Evolutionary conservation across 37 sponge, comb jelly and placozoan species (phyloP).

Genomic region (Chondrosia reniformis): DNA sequence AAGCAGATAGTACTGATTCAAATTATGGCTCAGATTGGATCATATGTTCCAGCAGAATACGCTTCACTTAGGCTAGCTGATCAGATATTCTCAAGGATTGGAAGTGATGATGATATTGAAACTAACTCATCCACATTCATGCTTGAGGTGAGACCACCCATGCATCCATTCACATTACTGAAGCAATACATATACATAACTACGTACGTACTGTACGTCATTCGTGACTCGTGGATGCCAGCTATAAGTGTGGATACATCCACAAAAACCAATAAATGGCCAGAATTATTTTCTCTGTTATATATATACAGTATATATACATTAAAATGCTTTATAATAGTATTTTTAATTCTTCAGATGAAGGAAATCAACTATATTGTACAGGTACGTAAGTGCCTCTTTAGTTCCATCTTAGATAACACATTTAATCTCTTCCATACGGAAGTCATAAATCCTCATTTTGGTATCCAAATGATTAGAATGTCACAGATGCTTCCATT

Average conservation of each 20-base stretch:
- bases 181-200: no score
- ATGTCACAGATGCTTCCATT: conserved; percentile 59
- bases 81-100: conserved; percentile 93
- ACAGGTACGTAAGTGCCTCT: conserved; percentile 36
- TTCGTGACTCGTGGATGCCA: background rate
- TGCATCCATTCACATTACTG: no score
- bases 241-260: no score
- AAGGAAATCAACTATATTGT: conserved; percentile 88
- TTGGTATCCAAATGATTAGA: conserved; percentile 31
- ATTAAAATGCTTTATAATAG: background rate
- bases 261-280: no score
- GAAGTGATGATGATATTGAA: conserved; percentile 94
- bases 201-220: no score
- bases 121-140: conserved; percentile 97
- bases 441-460: background rate
- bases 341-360: conserved; percentile 59
- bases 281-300: background rate
- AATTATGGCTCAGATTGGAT: conserved; percentile 94
- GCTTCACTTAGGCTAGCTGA: conserved; percentile 85
- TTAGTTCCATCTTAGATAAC: background rate
- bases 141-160: conserved; percentile 73
- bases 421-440: no score
- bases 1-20: conserved; percentile 87
- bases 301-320: background rate
- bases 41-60: conserved; percentile 92